Evolutionary conservation across 2,113 vertebrate species (phyloP).

Genomic region (Excalfactoria chinensis): DNA sequence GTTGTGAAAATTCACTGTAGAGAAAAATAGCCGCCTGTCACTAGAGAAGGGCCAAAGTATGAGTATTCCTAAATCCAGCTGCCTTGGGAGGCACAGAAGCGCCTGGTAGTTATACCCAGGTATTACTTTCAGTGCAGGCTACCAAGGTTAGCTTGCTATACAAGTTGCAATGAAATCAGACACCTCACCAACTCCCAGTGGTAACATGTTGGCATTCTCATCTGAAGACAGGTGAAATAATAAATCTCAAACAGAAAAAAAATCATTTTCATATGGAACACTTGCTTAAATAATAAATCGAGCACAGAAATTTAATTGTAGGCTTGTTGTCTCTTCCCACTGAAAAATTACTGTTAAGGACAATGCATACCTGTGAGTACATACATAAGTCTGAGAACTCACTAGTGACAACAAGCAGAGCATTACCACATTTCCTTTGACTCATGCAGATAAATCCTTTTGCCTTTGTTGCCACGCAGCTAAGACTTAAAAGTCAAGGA

Average conservation of each 20-base stretch:
- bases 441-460: background rate
- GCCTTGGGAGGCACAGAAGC: background rate
- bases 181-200: background rate
- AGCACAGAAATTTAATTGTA: background rate
- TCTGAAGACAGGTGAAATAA: conserved; percentile 19
- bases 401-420: background rate
- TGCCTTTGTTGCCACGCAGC: background rate
- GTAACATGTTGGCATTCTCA: background rate
- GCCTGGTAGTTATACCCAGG: background rate
- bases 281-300: background rate
- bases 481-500: background rate
- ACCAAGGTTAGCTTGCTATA: background rate
- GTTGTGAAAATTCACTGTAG: background rate
- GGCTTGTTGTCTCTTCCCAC: background rate
- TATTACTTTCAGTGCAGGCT: background rate
- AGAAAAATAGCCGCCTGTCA: background rate
- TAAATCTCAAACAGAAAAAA: background rate
- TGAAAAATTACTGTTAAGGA: background rate
- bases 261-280: background rate
- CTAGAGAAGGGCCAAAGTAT: background rate
- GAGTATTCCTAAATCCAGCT: background rate
- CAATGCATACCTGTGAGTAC: background rate
- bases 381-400: background rate
- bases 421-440: background rate
- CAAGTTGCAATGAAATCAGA: background rate